Conservation (phyloP, 2,113 vertebrate species). For the Telmatochromis sp. region DNA sequence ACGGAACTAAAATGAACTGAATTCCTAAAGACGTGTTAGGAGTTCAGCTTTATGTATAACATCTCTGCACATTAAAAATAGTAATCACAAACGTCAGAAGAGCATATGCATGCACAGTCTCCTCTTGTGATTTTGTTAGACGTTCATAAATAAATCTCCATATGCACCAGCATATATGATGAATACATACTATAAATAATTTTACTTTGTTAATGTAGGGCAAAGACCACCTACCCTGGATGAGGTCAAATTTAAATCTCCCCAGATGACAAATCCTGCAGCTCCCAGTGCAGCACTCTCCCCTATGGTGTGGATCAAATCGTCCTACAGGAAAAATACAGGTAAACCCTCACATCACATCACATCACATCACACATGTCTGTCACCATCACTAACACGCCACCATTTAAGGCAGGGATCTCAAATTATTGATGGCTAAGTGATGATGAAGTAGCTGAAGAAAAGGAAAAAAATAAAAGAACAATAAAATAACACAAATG, state of each 20-base stretch:
- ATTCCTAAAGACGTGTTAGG: background rate
- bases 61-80: background rate
- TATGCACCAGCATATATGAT: background rate
- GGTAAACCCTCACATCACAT: background rate
- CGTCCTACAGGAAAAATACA: slow-evolving; percentile 59
- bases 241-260: slow-evolving; percentile 74
- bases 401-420: background rate
- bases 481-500: background rate
- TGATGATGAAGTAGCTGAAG: background rate
- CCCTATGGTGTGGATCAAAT: slow-evolving; percentile 75
- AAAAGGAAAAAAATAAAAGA: background rate
- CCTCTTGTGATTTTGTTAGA: background rate
- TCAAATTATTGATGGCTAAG: background rate
- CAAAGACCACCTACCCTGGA: slow-evolving; percentile 63
- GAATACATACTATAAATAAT: background rate
- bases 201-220: background rate
- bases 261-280: slow-evolving; percentile 76
- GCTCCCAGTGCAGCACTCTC: slow-evolving; percentile 78
- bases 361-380: background rate
- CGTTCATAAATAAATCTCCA: background rate
- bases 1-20: background rate
- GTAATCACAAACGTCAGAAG: background rate
- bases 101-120: background rate
- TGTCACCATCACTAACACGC: background rate
- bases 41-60: background rate